A percentile compares a stretch with the other conserved stretches of the same genome.
phyloP scores from a whole-genome alignment of 2,113 vertebrate genomes.

The Riparia riparia region DNA sequence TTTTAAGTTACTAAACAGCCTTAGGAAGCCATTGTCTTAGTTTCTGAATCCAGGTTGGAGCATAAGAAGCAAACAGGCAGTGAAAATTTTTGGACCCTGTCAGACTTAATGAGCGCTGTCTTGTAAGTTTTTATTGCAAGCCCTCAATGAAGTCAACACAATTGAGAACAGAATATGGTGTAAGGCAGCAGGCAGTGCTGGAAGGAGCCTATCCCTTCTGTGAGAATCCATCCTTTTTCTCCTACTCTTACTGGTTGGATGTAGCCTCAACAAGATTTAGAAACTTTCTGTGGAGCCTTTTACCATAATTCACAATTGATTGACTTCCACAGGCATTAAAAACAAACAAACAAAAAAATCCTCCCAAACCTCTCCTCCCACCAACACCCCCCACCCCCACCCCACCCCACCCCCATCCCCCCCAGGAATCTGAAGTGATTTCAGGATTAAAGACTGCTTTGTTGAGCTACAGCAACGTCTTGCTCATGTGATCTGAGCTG shows the following conservation, averaged over 20 bases:
- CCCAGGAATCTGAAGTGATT: background rate
- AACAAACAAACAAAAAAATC: too few relatives aligned
- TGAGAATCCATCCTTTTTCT: background rate
- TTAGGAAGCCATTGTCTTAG: background rate
- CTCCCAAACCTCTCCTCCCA: background rate
- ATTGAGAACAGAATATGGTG: background rate
- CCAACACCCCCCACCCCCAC: too few relatives aligned
- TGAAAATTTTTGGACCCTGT: background rate
- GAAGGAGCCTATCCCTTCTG: background rate
- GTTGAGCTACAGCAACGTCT: background rate
- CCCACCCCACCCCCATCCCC: fast-evolving
- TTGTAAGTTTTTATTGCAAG: background rate
- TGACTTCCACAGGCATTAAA: background rate
- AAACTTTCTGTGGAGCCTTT: background rate
- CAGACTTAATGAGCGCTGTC: background rate
- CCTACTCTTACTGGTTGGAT: background rate
- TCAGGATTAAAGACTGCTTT: background rate
- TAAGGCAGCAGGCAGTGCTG: background rate
- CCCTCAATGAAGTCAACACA: background rate
- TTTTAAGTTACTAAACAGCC: background rate
- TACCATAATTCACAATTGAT: background rate
- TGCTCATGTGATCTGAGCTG: background rate
- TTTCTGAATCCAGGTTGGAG: background rate
- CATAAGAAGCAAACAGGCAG: background rate
- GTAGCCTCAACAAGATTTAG: background rate